A percentile compares a stretch with the other conserved stretches of the same genome.
phyloP scores from a whole-genome alignment of 2,797 vertebrate species.

The Dipus sagitta region DNA sequence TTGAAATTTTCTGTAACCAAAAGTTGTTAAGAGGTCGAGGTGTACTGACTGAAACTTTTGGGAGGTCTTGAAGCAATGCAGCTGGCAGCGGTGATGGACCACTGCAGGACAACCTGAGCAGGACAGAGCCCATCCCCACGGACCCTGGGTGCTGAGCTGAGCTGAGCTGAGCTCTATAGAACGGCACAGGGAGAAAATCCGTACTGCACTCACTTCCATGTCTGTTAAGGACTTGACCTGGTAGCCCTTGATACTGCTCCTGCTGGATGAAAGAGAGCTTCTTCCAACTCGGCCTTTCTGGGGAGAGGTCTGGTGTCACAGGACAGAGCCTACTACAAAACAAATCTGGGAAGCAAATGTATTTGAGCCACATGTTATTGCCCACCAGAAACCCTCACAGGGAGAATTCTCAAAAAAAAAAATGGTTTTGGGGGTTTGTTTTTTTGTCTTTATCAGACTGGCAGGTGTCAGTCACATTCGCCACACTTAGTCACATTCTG shows the following conservation, averaged over 20 bases:
- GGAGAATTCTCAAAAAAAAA: not conserved
- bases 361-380: too few species aligned
- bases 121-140: not conserved
- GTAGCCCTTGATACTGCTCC: too few species aligned
- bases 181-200: not conserved
- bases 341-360: not conserved
- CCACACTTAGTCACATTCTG: too few species aligned
- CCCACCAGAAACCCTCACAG: too few species aligned
- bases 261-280: not conserved
- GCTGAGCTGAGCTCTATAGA: too few species aligned
- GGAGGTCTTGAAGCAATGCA: not conserved
- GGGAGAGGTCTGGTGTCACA: not conserved
- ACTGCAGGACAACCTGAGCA: not conserved
- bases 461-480: too few species aligned
- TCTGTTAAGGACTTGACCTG: not conserved
- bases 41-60: not conserved
- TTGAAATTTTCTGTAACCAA: slow-evolving; percentile 7
- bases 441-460: too few species aligned
- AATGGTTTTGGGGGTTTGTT: too few species aligned
- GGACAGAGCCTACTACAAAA: not conserved
- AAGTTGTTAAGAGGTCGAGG: not conserved
- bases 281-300: not conserved
- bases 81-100: too few species aligned
- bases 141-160: too few species aligned
- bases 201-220: not conserved